A percentile compares a stretch with the other conserved stretches of the same genome.
phyloP scores from a whole-genome alignment of 2,888 invertebrate species.

The Autographa gamma region DNA sequence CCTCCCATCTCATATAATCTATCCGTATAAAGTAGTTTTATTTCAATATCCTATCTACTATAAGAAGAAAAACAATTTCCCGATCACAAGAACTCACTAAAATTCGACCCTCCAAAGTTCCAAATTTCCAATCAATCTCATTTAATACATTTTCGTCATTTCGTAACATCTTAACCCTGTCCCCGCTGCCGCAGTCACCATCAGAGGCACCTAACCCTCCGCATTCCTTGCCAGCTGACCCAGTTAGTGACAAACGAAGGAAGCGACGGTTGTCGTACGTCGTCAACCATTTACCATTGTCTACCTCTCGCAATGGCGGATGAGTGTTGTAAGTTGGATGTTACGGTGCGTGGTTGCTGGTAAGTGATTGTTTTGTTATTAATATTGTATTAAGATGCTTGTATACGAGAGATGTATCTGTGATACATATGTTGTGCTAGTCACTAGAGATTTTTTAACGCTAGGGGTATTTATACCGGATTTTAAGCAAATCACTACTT shows the following conservation, averaged over 20 bases:
- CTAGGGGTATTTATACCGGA: too few species aligned
- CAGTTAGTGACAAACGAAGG: slow-evolving; percentile 55
- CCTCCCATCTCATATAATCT: too few species aligned
- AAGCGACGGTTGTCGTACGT: slow-evolving; percentile 35
- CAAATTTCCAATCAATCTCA: background rate
- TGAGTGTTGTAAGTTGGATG: slow-evolving; percentile 35
- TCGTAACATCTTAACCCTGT: background rate
- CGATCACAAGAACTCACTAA: background rate
- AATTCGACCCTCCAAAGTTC: background rate
- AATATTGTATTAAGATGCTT: background rate
- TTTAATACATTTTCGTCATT: background rate
- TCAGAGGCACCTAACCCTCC: slow-evolving; percentile 24
- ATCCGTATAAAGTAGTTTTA: too few species aligned
- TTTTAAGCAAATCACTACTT: too few species aligned
- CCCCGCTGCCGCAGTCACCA: slow-evolving; percentile 22
- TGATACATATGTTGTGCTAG: too few species aligned
- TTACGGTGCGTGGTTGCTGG: background rate
- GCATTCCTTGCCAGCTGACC: slow-evolving; percentile 54
- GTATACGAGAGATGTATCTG: too few species aligned
- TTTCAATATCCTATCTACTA: too few species aligned
- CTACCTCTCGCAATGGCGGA: slow-evolving; percentile 43
- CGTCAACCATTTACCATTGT: slow-evolving; percentile 47
- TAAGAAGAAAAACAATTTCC: background rate
- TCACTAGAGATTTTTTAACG: too few species aligned
- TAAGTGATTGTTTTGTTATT: background rate